phyloP scores from a whole-genome alignment of 2,797 vertebrate genomes.

The Tapera naevia region DNA sequence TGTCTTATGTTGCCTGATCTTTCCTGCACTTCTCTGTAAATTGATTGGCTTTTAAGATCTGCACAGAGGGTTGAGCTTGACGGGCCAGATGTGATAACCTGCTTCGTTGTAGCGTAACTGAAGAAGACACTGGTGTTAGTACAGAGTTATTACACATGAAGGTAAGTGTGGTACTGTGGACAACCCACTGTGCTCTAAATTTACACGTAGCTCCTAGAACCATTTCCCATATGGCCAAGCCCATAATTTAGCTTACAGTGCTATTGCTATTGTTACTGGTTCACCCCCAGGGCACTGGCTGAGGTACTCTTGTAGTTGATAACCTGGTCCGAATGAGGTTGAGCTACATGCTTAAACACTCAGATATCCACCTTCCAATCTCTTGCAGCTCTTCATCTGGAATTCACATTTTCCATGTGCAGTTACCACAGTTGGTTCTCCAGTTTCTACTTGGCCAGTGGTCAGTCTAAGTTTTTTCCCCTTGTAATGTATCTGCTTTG shows the following conservation, averaged over 20 bases:
- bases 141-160: neutral
- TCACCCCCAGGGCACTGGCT: neutral
- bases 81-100: neutral
- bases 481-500: slow-evolving; percentile 43
- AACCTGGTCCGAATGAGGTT: neutral
- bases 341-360: neutral
- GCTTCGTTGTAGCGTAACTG: too few species aligned
- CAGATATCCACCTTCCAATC: neutral
- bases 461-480: slow-evolving; percentile 17
- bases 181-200: neutral
- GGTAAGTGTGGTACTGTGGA: neutral
- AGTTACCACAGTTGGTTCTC: neutral
- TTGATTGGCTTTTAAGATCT: neutral
- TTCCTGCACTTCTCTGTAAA: neutral
- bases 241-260: neutral
- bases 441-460: slow-evolving; percentile 44
- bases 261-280: neutral
- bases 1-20: neutral
- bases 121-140: neutral
- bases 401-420: slow-evolving; percentile 2
- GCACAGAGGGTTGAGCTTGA: neutral
- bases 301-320: neutral
- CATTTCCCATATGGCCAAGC: neutral
- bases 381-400: neutral
- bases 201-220: slow-evolving; percentile 20